These are phyloP conservation scores for Bufo bufo DNA, from an alignment of 2,113 vertebrate species.

Conservation along the genomic window DNA sequence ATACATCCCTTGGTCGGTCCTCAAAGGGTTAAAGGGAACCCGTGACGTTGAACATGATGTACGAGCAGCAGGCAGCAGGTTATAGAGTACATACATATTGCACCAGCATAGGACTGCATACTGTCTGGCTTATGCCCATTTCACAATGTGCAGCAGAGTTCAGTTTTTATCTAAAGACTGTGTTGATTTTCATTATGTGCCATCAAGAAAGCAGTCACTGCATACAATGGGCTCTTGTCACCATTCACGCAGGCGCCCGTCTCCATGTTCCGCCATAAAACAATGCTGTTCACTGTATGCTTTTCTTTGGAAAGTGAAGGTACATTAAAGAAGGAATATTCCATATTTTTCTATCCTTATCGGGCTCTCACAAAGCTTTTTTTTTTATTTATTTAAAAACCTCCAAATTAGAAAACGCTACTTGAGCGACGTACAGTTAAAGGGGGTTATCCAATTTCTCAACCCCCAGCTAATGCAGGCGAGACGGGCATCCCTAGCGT, in stretches of 20 bases:
- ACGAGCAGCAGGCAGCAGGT: no score
- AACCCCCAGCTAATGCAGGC: no score
- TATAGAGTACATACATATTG: no score
- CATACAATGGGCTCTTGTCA: slow-evolving; percentile 30
- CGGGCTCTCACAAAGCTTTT: background rate
- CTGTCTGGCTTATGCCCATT: background rate
- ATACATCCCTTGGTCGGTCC: no score
- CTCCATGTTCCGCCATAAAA: background rate
- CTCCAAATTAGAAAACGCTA: background rate
- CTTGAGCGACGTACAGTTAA: background rate
- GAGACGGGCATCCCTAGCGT: no score
- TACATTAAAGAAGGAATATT: background rate
- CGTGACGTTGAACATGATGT: no score
- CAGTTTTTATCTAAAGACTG: slow-evolving; percentile 2
- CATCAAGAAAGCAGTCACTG: background rate
- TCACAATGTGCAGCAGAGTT: background rate
- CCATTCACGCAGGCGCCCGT: background rate
- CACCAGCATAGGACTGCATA: background rate
- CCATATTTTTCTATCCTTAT: background rate
- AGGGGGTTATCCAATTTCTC: no score
- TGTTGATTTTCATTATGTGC: slow-evolving; percentile 7
- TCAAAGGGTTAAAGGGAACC: no score
- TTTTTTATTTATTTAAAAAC: background rate
- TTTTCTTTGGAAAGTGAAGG: background rate
- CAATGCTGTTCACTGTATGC: slow-evolving; percentile 17